phyloP scores from a whole-genome alignment of 2,888 invertebrate genomes.

The Pterobdella sp. region DNA sequence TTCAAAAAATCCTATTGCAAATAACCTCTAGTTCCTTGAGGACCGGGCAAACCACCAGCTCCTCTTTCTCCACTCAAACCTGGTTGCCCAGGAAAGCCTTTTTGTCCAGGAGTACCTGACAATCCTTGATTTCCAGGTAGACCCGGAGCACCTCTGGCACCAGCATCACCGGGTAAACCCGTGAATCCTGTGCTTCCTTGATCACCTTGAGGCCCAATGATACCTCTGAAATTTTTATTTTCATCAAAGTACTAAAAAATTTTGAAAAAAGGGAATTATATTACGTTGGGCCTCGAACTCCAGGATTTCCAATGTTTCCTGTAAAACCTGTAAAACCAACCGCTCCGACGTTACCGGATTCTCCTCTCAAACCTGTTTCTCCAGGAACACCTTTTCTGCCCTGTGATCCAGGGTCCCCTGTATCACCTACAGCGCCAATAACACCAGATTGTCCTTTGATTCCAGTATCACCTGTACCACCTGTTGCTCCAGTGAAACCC shows the following conservation, averaged over 20 bases:
- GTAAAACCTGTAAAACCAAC: constrained; percentile 26
- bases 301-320: constrained; percentile 21
- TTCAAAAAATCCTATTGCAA: not conserved
- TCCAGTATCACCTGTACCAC: not conserved
- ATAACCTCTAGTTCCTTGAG: constrained; percentile 26
- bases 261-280: not conserved
- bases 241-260: not conserved
- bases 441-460: constrained; percentile 30
- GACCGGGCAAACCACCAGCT: constrained; percentile 28
- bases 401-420: constrained; percentile 51
- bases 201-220: constrained; percentile 24
- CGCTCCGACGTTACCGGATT: constrained; percentile 28
- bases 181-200: constrained; percentile 29
- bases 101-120: constrained; percentile 31
- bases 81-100: constrained; percentile 33
- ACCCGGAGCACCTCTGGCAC: constrained; percentile 23
- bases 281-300: constrained; percentile 20
- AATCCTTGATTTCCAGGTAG: constrained; percentile 15
- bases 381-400: constrained; percentile 50
- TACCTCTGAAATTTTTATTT: constrained; percentile 13
- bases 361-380: constrained; percentile 28
- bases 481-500: not conserved
- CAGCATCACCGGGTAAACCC: constrained; percentile 35
- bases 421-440: constrained; percentile 25
- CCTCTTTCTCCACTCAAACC: constrained; percentile 21